Evolutionary conservation across 2,113 vertebrate genomes (phyloP).

Genomic region (Chaetodon trifascialis): DNA sequence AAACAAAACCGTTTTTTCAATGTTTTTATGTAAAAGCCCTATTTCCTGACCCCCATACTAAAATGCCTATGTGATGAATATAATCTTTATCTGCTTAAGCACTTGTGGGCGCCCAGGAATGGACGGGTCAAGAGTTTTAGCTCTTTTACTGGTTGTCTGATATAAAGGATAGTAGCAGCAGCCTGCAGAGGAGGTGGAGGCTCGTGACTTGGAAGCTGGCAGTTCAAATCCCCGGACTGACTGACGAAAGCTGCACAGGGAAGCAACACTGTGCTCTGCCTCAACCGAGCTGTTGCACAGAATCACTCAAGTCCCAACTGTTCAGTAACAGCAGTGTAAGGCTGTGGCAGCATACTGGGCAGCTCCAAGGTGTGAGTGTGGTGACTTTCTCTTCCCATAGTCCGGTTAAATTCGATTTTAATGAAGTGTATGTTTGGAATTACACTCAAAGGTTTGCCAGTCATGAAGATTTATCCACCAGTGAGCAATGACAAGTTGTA

Average conservation of each 20-base stretch:
- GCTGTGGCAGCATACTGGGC: constrained; percentile 11
- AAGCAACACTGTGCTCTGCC: constrained; percentile 47
- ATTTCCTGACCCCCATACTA: constrained; percentile 50
- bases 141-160: constrained; percentile 53
- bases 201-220: constrained; percentile 58
- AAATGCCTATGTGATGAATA: constrained; percentile 63
- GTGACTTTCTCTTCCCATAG: constrained; percentile 32
- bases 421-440: constrained; percentile 19
- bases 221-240: constrained; percentile 61
- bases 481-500: neutral
- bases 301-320: constrained; percentile 37
- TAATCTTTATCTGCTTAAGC: constrained; percentile 72
- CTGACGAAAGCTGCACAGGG: constrained; percentile 43
- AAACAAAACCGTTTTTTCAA: constrained; percentile 42
- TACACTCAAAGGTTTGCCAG: neutral
- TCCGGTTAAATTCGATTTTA: constrained; percentile 24
- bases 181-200: constrained; percentile 58
- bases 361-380: constrained; percentile 24
- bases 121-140: constrained; percentile 63
- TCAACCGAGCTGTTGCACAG: constrained; percentile 42
- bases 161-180: constrained; percentile 47
- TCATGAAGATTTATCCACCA: neutral
- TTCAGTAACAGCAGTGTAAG: constrained; percentile 23
- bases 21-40: constrained; percentile 68
- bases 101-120: constrained; percentile 62